Evolutionary conservation across 2,113 vertebrate genomes (phyloP), one percentile per base, ranked within the genome.

Genomic region (Daboia siamensis): DNA sequence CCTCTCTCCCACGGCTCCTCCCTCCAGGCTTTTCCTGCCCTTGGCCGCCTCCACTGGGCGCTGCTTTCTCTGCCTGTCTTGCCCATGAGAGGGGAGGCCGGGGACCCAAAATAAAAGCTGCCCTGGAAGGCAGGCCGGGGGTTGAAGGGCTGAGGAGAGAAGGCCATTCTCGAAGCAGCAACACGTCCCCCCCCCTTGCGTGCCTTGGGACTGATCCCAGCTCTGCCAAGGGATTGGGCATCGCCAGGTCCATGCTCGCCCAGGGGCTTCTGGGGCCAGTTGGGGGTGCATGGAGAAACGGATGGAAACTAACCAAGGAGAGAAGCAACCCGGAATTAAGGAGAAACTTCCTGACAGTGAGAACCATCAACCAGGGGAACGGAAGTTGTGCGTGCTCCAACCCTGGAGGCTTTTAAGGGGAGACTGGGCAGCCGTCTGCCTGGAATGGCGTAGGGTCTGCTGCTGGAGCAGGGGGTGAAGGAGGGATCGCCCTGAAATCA

Each of bases 1-100:
- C 97, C 97, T 97, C 96, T 97, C 13, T 95, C 96, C 97, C 95
- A 97, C 97, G 97, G 95, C 94, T 92, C 96, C 96, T 94, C 87
- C 94, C 91, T 87, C 95, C 97, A 98, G 98, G 98, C 91, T 93
- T 95, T 97, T 96, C 93, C 95, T 96, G 91, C 93, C 56, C 80
- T 91, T 86, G 89, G 64, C 24, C 5, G 97, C 93, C 95, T 93
- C 96, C 1, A 57, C 69, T 90, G 96, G 74, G 80, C 0, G 3
- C 21, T 21, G 85, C 46, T 20, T 86, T 20, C 39, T 9, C 44
- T 56, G 55, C 55, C 55, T 3, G 17, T 56, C 55, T 56, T 4
- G 1, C 6, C 84, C 8, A 4, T 44, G 6, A 3, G 46, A 8
- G 46, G 44, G 39, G n/a, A 11, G n/a, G 29, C 33, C 44, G 33